phyloP scores from a whole-genome alignment of 2,888 invertebrate species.

The Caprella mutica region DNA sequence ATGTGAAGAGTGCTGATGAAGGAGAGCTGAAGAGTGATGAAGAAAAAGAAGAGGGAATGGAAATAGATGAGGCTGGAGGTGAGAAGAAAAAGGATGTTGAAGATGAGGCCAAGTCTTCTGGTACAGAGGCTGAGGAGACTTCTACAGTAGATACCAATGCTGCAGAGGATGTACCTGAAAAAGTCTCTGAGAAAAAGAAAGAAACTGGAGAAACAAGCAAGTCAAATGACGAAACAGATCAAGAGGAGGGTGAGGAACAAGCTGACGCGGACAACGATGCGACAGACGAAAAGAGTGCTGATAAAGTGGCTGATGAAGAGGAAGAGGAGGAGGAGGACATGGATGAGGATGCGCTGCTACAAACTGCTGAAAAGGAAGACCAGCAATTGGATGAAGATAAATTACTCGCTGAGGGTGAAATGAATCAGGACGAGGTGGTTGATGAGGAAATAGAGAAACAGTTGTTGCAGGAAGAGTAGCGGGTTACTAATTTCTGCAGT shows the following conservation, averaged over 20 bases:
- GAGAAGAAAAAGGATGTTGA: neutral
- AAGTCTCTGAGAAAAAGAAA: neutral
- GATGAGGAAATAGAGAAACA: too few relatives aligned
- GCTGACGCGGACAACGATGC: neutral
- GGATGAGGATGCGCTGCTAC: conserved; percentile 14
- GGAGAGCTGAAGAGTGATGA: conserved; percentile 10
- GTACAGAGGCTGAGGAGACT: neutral
- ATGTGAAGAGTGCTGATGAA: neutral
- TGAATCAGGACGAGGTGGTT: too few relatives aligned
- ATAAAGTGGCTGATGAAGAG: neutral
- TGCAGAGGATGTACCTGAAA: neutral
- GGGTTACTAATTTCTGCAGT: too few relatives aligned
- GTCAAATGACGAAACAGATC: conserved; percentile 1
- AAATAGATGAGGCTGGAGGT: neutral
- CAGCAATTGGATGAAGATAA: too few relatives aligned
- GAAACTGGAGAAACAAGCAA: neutral
- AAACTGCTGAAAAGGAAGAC: conserved; percentile 27
- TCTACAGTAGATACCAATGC: neutral
- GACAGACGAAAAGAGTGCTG: neutral
- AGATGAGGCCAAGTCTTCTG: too few relatives aligned
- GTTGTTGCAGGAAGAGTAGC: too few relatives aligned
- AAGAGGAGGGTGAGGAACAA: neutral
- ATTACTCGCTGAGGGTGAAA: too few relatives aligned
- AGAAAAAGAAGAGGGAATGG: conserved; percentile 12
- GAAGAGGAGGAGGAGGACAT: neutral